Conservation (phyloP, 2,113 vertebrate genomes). For the Trichechus manatus region DNA sequence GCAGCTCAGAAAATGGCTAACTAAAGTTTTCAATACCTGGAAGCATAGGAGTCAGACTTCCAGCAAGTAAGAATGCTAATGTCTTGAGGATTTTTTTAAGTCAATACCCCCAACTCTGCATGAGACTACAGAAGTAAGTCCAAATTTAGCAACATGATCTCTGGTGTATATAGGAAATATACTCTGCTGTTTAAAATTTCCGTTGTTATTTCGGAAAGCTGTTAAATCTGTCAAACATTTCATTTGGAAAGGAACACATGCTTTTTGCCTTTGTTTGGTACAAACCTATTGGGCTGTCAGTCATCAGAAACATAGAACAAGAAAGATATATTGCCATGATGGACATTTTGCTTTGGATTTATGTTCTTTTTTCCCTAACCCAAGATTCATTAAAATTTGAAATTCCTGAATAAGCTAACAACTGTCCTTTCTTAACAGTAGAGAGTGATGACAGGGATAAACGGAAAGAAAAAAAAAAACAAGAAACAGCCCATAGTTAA, state of each 20-base stretch:
- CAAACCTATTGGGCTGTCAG: constrained; percentile 80
- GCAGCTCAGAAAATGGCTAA: not conserved
- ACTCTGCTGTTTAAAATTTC: constrained; percentile 84
- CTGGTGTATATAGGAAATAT: constrained; percentile 73
- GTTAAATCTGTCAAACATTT: constrained; percentile 86
- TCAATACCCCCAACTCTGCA: constrained; percentile 60
- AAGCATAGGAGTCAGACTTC: constrained; percentile 64
- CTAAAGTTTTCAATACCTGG: constrained; percentile 8
- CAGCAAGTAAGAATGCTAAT: constrained; percentile 53
- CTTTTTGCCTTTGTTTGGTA: constrained; percentile 82
- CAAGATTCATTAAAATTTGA: constrained; percentile 77
- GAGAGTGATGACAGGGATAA: constrained; percentile 46
- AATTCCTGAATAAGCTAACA: constrained; percentile 51
- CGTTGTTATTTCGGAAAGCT: constrained; percentile 83
- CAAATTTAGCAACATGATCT: constrained; percentile 77
- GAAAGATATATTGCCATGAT: constrained; percentile 75
- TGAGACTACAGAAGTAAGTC: constrained; percentile 71
- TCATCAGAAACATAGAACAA: constrained; percentile 83
- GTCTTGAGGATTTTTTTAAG: constrained; percentile 55
- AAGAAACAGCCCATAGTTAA: not conserved
- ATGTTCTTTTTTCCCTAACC: constrained; percentile 55
- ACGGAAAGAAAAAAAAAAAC: not conserved
- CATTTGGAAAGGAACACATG: constrained; percentile 80
- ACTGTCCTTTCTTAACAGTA: not conserved
- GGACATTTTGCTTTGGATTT: constrained; percentile 84